Percentiles rank a stretch among this genome's conserved stretches.
Evolutionary conservation across 2,113 vertebrate species (phyloP).

Genomic region (Ammodytes dubius): DNA sequence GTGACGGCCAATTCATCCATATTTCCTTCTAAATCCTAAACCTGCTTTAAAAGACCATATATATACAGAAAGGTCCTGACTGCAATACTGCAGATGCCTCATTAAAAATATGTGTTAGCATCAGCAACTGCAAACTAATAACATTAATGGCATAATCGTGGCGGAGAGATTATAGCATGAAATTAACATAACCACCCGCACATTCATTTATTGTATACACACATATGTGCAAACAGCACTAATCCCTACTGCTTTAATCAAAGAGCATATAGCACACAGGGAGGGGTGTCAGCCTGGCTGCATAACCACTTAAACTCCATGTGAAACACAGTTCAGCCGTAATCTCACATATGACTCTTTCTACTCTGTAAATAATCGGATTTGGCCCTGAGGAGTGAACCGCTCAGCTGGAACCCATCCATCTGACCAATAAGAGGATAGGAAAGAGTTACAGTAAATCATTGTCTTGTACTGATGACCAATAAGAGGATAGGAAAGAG

Average conservation of each 20-base stretch:
- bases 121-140: conserved; percentile 38
- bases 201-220: conserved; percentile 35
- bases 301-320: conserved; percentile 33
- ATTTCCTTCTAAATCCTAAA: background rate
- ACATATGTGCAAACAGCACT: conserved; percentile 46
- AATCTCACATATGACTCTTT: conserved; percentile 65
- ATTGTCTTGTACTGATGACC: conserved; percentile 13
- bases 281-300: conserved; percentile 15
- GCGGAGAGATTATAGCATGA: conserved; percentile 32
- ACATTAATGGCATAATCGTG: conserved; percentile 34
- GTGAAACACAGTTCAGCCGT: conserved; percentile 35
- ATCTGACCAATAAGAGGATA: conserved; percentile 36
- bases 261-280: conserved; percentile 34
- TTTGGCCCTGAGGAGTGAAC: conserved; percentile 55
- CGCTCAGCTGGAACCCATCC: conserved; percentile 46
- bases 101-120: background rate
- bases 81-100: background rate
- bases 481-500: conserved; percentile 35
- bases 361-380: conserved; percentile 64
- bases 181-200: background rate
- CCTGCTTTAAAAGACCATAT: background rate
- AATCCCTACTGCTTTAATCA: conserved; percentile 71
- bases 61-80: background rate
- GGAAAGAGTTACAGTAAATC: conserved; percentile 23
- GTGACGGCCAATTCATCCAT: background rate